Base-by-base conservation (phyloP, 2,797 vertebrate species). In the Distichodus sexfasciatus region DNA sequence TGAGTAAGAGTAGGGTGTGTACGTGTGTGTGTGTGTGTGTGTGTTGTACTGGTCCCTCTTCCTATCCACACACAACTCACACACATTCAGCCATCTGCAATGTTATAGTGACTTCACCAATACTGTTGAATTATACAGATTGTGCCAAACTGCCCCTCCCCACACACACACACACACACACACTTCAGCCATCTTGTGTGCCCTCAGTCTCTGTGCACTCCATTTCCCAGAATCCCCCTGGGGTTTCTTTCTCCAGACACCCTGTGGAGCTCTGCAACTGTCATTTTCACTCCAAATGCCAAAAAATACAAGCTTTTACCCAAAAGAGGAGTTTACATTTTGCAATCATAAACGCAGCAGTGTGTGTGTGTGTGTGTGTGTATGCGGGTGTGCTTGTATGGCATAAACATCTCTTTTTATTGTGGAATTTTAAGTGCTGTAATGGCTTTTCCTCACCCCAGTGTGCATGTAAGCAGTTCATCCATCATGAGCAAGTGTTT, bases 101-200 rank as follows among this genome's bases (percentile, higher is more conserved):
- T 57, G 51, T 48, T 53, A 38, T 29, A 43, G 38, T 55, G 67
- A 71, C 48, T 54, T 35, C 44, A 75, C 33, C 12, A 33, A 47
- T 51, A 54, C 50, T 62, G 57, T 50, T 33, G 65, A 15, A 57
- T 35, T 36, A 66, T 28, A 61, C 44, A 60, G 24, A 62, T 59
- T 26, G 48, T 67, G 67, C 48, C 62, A 62, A 43, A 28, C 40
- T 48, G n/a, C 26, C 40, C 29, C 11, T 44, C 19, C 46, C 59
- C 19, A 46, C 54, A 58, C 58, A 69, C 51, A 74, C 17, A 50
- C 29, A 55, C 8, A 60, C 48, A 68, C 58, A 41, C 50, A 46
- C 61, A 41, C 80, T 84, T 79, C 78, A 64, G 35, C 1, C 24
- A 63, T 21, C 61, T 40, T 19, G 48, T 43, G 29, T 38, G 23